Percentiles rank a stretch among this genome's conserved stretches.
phyloP scores from a whole-genome alignment of 1,140 invertebrate species.

The Bombus balteatus region DNA sequence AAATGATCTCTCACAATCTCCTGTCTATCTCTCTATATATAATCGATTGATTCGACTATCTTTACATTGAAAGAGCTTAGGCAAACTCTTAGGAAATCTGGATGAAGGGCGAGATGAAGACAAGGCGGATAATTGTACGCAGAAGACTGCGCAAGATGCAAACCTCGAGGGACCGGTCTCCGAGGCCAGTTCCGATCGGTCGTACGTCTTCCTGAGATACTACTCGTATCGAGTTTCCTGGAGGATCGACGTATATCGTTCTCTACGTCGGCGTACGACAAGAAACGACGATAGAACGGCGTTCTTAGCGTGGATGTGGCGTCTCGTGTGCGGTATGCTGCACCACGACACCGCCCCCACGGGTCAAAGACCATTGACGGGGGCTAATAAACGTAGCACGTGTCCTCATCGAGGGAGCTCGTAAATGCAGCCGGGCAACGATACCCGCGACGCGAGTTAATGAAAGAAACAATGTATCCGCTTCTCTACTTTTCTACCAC shows the following conservation, averaged over 20 bases:
- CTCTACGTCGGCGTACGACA: slow-evolving; percentile 34
- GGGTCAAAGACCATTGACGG: slow-evolving; percentile 62
- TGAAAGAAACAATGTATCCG: slow-evolving; percentile 60
- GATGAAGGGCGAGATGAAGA: slow-evolving; percentile 35
- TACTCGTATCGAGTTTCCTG: slow-evolving; percentile 64
- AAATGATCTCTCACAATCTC: background rate
- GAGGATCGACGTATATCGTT: slow-evolving; percentile 54
- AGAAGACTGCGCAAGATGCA: slow-evolving; percentile 8
- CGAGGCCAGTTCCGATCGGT: slow-evolving; percentile 55
- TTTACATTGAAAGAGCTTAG: background rate
- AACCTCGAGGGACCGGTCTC: slow-evolving; percentile 41
- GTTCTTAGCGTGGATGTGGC: slow-evolving; percentile 10
- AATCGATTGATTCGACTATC: background rate
- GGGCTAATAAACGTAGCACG: slow-evolving; percentile 64
- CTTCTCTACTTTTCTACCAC: background rate
- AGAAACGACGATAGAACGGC: slow-evolving; percentile 46
- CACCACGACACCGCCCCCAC: slow-evolving; percentile 38
- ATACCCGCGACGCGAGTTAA: slow-evolving; percentile 50
- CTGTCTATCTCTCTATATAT: background rate
- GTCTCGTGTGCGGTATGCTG: slow-evolving; percentile 17
- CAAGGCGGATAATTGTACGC: slow-evolving; percentile 53
- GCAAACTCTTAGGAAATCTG: background rate
- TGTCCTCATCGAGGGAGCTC: slow-evolving; percentile 48
- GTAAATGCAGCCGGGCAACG: slow-evolving; percentile 45
- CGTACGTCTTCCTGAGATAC: slow-evolving; percentile 62